phyloP scores from a whole-genome alignment of 2,888 invertebrate species.

The Omphaloscelis lunosa region DNA sequence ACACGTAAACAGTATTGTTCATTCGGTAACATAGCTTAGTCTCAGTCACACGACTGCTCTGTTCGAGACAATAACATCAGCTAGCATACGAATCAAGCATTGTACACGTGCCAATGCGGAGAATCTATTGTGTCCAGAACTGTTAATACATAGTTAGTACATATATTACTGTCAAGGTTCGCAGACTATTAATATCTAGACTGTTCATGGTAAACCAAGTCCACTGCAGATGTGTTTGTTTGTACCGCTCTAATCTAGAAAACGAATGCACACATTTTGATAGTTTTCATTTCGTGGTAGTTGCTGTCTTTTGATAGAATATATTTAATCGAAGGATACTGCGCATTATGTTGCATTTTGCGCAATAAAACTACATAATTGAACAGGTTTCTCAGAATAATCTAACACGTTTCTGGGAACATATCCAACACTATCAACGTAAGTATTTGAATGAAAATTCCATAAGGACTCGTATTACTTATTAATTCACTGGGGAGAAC shows the following conservation, averaged over 20 bases:
- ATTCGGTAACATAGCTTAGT: constrained; percentile 26
- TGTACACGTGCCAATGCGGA: constrained; percentile 69
- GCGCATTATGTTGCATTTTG: constrained; percentile 20
- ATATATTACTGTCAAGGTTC: constrained; percentile 50
- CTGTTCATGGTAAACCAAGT: constrained; percentile 46
- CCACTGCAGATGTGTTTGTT: constrained; percentile 6
- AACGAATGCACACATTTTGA: constrained; percentile 2
- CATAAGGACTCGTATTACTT: background rate
- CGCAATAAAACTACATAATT: constrained; percentile 34
- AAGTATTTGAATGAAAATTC: background rate
- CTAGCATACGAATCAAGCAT: constrained; percentile 65
- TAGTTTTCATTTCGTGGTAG: background rate
- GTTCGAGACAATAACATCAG: constrained; percentile 43
- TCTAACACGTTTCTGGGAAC: constrained; percentile 2
- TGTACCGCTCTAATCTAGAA: background rate
- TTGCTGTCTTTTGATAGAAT: background rate
- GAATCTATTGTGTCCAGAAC: constrained; percentile 22
- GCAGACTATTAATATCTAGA: constrained; percentile 45
- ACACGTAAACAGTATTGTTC: constrained; percentile 27
- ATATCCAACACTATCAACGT: constrained; percentile 5
- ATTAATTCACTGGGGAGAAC: background rate
- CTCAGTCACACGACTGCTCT: constrained; percentile 49
- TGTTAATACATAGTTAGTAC: constrained; percentile 31
- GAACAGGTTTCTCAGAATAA: constrained; percentile 16
- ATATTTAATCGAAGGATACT: constrained; percentile 18